Conservation (phyloP, 2,888 invertebrate species). For the Diachrysia chrysitis region DNA sequence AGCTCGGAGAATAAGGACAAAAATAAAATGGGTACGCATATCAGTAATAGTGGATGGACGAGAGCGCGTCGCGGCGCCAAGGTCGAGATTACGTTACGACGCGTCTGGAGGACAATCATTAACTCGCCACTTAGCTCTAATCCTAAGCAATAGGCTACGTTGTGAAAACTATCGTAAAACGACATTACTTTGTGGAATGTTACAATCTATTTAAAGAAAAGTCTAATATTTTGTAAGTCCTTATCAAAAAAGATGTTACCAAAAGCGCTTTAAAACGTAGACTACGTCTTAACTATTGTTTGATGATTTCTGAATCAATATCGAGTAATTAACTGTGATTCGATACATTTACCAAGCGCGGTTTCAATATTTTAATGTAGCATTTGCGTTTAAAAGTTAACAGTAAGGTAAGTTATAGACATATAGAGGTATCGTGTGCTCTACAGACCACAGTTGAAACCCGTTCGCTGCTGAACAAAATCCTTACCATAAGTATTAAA, state of each 20-base stretch:
- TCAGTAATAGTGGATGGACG: constrained; percentile 39
- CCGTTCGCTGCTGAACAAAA: background rate
- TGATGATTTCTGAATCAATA: no score
- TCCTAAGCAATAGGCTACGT: constrained; percentile 60
- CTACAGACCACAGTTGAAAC: background rate
- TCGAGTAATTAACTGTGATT: no score
- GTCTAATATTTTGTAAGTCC: background rate
- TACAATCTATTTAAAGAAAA: no score
- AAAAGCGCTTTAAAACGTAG: no score
- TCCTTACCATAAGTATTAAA: background rate
- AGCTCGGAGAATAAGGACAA: constrained; percentile 39
- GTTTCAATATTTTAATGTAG: no score
- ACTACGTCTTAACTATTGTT: no score
- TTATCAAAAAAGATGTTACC: no score
- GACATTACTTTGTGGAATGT: background rate
- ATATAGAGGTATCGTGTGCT: background rate
- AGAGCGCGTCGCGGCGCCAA: constrained; percentile 61
- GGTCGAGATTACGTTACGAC: constrained; percentile 62
- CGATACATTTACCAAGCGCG: no score
- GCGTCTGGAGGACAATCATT: constrained; percentile 69
- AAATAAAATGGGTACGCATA: constrained; percentile 39
- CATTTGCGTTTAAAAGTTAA: background rate
- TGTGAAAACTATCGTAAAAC: constrained; percentile 14
- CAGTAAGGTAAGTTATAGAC: background rate
- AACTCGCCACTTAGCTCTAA: constrained; percentile 58